Conservation (phyloP, 2,888 invertebrate species). For the Aromia moschata region DNA sequence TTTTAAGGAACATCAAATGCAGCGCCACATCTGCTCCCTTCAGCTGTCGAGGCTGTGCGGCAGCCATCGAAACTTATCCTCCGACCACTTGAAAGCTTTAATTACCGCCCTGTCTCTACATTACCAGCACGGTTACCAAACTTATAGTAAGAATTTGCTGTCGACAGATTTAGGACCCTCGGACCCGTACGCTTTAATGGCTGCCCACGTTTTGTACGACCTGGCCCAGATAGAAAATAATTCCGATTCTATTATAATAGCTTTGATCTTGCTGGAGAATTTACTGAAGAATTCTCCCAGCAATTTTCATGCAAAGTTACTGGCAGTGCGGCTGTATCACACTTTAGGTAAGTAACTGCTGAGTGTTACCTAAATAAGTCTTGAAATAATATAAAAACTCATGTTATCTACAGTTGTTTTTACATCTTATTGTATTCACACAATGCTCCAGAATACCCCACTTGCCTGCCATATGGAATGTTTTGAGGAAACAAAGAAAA, state of each 20-base stretch:
- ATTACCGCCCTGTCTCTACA: slow-evolving; percentile 71
- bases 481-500: too few species aligned
- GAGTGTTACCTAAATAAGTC: too few species aligned
- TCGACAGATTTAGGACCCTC: slow-evolving; percentile 78
- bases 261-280: slow-evolving; percentile 76
- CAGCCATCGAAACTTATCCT: slow-evolving; percentile 67
- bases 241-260: slow-evolving; percentile 70
- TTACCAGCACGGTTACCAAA: slow-evolving; percentile 71
- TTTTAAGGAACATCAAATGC: slow-evolving; percentile 76
- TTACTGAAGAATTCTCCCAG: slow-evolving; percentile 81
- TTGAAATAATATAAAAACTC: too few species aligned
- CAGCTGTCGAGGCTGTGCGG: slow-evolving; percentile 81
- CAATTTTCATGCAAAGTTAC: slow-evolving; percentile 88
- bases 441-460: too few species aligned
- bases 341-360: slow-evolving; percentile 69
- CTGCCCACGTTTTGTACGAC: slow-evolving; percentile 75
- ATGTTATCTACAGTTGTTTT: too few species aligned
- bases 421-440: too few species aligned
- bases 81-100: slow-evolving; percentile 67
- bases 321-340: slow-evolving; percentile 85
- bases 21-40: slow-evolving; percentile 81
- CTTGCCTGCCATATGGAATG: too few species aligned
- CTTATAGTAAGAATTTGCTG: slow-evolving; percentile 68
- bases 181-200: slow-evolving; percentile 83
- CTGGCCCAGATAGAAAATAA: slow-evolving; percentile 66